Conservation (phyloP, 2,797 vertebrate genomes). For the Phalanger gymnotis region DNA sequence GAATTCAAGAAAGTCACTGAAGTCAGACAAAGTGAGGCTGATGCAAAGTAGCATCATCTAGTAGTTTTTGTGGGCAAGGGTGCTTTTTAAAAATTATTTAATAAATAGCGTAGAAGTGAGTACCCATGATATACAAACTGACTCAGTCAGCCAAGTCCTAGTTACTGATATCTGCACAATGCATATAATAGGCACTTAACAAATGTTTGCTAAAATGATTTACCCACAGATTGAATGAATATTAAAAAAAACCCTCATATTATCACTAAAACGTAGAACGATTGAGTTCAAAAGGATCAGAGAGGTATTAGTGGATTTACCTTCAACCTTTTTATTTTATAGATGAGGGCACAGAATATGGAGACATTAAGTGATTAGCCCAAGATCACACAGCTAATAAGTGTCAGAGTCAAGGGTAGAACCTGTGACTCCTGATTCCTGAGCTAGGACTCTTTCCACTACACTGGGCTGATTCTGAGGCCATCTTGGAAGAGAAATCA, state of each 20-base stretch:
- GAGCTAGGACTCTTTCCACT: conserved; percentile 41
- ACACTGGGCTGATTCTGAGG: conserved; percentile 19
- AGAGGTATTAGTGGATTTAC: background rate
- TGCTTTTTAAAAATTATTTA: conserved; percentile 46
- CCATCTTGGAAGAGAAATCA: conserved; percentile 30
- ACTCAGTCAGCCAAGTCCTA: background rate
- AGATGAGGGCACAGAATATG: background rate
- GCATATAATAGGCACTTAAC: background rate
- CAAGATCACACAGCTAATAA: background rate
- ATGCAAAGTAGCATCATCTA: background rate
- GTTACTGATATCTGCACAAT: background rate
- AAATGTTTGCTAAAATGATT: background rate
- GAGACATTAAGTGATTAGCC: background rate
- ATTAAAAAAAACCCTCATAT: background rate
- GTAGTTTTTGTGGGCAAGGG: background rate
- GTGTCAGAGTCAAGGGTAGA: background rate
- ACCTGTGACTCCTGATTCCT: background rate
- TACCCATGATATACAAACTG: conserved; percentile 44
- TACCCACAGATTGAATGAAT: background rate
- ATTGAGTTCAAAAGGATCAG: background rate
- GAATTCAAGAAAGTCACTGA: background rate
- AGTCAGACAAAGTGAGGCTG: background rate
- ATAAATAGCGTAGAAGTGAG: conserved; percentile 21
- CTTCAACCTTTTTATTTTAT: background rate
- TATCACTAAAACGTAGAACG: background rate